Conservation (phyloP, 2,797 vertebrate species). For the Urocyon cinereoargenteus region DNA sequence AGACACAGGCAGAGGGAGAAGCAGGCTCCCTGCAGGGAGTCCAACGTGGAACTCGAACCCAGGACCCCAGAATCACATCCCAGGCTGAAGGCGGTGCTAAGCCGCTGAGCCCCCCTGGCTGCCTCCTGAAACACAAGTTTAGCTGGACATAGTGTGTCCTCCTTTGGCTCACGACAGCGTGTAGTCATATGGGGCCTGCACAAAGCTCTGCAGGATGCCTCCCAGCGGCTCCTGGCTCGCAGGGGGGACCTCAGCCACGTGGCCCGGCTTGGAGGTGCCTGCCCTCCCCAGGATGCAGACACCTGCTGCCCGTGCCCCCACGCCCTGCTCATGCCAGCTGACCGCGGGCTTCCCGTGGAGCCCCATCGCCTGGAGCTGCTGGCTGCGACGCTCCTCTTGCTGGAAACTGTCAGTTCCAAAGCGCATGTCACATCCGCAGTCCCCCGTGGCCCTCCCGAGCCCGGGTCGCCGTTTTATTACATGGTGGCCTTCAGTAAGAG, state of each 20-base stretch:
- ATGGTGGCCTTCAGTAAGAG: not conserved
- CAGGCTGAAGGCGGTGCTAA: too few relatives aligned
- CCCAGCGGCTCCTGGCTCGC: not conserved
- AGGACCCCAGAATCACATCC: too few relatives aligned
- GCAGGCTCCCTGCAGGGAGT: too few relatives aligned
- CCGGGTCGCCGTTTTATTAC: not conserved
- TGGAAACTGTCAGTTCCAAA: not conserved
- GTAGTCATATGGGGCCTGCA: too few relatives aligned
- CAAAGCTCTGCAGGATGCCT: not conserved
- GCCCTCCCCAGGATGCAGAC: not conserved
- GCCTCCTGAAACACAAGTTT: not conserved
- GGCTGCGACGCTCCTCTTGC: not conserved
- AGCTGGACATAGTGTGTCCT: not conserved
- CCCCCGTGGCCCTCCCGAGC: not conserved
- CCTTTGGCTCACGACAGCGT: too few relatives aligned
- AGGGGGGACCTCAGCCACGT: too few relatives aligned
- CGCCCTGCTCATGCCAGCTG: not conserved
- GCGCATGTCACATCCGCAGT: not conserved
- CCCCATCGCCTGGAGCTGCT: not conserved
- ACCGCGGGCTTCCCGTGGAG: not conserved
- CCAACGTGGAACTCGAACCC: too few relatives aligned
- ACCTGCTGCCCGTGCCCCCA: accelerated
- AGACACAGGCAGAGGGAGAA: too few relatives aligned
- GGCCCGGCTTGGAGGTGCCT: not conserved
- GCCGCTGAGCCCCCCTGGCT: too few relatives aligned